Base-by-base conservation (phyloP, 1,140 invertebrate genomes). In the Rhynchophorus ferrugineus region DNA sequence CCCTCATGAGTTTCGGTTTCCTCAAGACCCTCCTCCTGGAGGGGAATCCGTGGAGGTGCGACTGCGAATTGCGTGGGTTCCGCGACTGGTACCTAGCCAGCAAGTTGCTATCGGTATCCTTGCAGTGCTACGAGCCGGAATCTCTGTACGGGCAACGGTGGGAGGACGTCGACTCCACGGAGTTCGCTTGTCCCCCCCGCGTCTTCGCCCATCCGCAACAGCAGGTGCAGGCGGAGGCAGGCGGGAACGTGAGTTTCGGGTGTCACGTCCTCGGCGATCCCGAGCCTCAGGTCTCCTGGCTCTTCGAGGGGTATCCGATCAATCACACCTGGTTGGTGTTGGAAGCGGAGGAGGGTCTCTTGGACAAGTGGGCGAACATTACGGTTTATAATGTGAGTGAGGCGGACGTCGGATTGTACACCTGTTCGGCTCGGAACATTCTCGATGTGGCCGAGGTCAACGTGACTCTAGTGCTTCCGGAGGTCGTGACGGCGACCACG, bases 21-120 rank as follows among this genome's bases (percentile, higher is more conserved):
- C 67, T 93, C 13, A 90, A 90, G 69, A 86, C 86, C 0, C 69
- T 92, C 2, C 79, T 79, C 3, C 67, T 93, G 19, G 84, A 89
- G 51, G 84, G 85, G n/a, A 94, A 94, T 65, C 87, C 83, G 11
- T 94, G 91, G 91, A 76, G 76, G 54, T 94, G 91, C 68, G 89
- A 94, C 63, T 94, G 91, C 69, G 77, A 84, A 41, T 68, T 94
- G 39, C 79, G 87, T 41, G 82, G 81, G 13, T 88, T 94, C 56
- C 79, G 87, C 18, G 78, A 80, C 46, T 92, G 89, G 87, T 80
- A 90, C 61, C 75, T 89, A 49, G 71, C 75, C 14, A 82, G 80
- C 46, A 79, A 81, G 54, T 68, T 87, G 2, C 82, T 83, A 39
- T 80, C 82, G 2, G 75, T 79, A n/a, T 73, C 79, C 1, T 70